These are phyloP conservation scores for Opisthocomus hoazin DNA, from an alignment of 2,113 vertebrate genomes.

Conservation along the genomic window DNA sequence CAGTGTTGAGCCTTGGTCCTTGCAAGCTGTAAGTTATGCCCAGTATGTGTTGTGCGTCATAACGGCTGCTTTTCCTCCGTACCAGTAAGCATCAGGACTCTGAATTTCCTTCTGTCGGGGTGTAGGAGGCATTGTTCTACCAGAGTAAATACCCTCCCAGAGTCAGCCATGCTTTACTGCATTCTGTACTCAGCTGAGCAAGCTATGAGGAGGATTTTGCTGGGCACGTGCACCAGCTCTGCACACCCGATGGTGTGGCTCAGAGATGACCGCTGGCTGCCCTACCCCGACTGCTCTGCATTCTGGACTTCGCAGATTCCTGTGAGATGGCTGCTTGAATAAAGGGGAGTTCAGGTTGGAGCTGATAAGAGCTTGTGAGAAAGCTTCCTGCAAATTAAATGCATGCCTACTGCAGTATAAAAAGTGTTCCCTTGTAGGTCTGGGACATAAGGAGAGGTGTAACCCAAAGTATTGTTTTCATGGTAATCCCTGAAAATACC, in stretches of 20 bases:
- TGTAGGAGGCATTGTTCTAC: not conserved
- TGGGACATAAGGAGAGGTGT: not conserved
- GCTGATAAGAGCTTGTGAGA: not conserved
- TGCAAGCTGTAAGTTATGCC: not conserved
- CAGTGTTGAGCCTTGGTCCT: not conserved
- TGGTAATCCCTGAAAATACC: not conserved
- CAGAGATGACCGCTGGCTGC: not conserved
- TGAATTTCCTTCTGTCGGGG: slow-evolving; percentile 7
- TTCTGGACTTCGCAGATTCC: not conserved
- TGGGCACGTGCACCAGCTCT: not conserved
- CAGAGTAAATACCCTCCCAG: not conserved
- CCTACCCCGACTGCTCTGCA: not conserved
- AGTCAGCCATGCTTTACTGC: not conserved
- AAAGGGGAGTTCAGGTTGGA: not conserved
- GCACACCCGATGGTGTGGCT: not conserved
- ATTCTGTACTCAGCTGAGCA: not conserved
- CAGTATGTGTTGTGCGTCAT: not conserved
- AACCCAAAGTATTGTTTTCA: not conserved
- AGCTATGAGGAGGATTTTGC: not conserved
- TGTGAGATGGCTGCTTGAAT: not conserved
- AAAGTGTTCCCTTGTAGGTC: not conserved
- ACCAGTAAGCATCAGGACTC: not conserved
- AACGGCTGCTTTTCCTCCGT: not conserved
- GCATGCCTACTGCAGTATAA: not conserved
- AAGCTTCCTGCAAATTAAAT: not conserved